phyloP scores from a whole-genome alignment of 2,888 invertebrate genomes.

The Apodemia zela region DNA sequence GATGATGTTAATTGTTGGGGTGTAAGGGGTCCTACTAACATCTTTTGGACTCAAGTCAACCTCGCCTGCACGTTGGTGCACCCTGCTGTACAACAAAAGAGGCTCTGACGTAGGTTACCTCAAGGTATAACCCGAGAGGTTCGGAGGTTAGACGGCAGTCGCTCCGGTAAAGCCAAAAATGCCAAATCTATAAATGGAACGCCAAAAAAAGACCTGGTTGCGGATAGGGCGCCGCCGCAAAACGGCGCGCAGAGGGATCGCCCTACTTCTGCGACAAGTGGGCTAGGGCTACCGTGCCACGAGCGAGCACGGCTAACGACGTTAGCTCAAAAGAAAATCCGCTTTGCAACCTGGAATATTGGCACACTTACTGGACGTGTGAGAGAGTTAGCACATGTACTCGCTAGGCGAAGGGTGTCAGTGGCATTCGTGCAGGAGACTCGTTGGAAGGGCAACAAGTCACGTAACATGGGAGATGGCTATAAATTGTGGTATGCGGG shows the following conservation, averaged over 20 bases:
- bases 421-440: background rate
- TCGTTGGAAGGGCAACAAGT: background rate
- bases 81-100: no score
- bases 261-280: background rate
- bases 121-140: no score
- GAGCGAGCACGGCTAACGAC: background rate
- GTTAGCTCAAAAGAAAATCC: background rate
- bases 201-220: background rate
- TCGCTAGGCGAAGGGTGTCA: background rate
- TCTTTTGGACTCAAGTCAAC: no score
- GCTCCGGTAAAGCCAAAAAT: background rate
- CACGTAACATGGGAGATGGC: no score
- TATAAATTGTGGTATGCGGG: background rate
- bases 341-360: background rate
- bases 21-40: no score
- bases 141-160: no score
- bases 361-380: no score
- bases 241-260: background rate
- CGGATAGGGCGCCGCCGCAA: background rate
- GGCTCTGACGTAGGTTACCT: no score
- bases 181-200: background rate
- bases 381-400: background rate
- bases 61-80: no score
- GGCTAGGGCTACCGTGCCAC: constrained; percentile 1
- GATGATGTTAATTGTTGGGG: no score